Conservation (phyloP, 2,797 vertebrate genomes). For the Varecia variegata region DNA sequence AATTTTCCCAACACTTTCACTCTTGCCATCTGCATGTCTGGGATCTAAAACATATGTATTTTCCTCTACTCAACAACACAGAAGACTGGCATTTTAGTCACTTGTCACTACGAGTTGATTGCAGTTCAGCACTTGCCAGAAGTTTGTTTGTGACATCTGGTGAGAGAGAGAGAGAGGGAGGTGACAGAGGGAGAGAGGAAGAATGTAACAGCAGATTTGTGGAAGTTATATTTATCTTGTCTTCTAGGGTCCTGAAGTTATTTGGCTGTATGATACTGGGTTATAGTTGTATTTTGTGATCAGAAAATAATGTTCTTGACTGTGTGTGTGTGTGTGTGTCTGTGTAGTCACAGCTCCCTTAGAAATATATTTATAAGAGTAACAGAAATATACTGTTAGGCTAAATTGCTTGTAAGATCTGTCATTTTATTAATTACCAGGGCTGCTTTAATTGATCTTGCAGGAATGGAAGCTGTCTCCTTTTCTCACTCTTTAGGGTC, state of each 20-base stretch:
- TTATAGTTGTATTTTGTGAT: background rate
- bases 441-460: background rate
- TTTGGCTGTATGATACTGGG: background rate
- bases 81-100: conserved; percentile 27
- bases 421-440: background rate
- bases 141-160: conserved; percentile 23
- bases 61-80: background rate
- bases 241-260: background rate
- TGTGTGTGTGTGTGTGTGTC: background rate
- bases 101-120: conserved; percentile 11
- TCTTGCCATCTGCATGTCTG: conserved; percentile 38
- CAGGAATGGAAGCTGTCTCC: background rate
- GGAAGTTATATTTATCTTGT: background rate
- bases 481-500: background rate
- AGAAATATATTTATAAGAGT: background rate
- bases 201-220: background rate
- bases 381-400: background rate
- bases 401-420: background rate
- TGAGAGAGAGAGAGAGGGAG: background rate
- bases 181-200: background rate
- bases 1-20: conserved; percentile 10
- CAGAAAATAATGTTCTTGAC: conserved; percentile 1
- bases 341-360: background rate
- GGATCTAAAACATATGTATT: conserved; percentile 43
- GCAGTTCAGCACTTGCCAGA: conserved; percentile 15